Conservation (phyloP, 2,113 vertebrate species). For the Peromyscus leucopus region DNA sequence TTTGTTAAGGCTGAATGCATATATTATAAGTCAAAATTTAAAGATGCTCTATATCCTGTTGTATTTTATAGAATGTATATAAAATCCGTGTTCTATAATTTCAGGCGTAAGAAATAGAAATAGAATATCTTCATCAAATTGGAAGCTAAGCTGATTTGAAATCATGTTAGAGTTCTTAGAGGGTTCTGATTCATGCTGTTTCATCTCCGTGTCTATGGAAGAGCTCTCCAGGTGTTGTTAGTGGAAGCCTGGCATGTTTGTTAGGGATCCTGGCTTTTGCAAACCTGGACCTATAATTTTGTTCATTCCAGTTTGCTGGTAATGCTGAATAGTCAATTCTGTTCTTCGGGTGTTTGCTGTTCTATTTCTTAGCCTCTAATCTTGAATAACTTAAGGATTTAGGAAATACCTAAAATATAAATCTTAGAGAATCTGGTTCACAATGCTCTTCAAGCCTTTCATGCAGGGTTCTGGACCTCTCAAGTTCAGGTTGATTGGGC, state of each 20-base stretch:
- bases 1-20: neutral
- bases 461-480: neutral
- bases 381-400: neutral
- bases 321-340: neutral
- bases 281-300: neutral
- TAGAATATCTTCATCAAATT: constrained; percentile 11
- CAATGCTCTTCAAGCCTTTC: neutral
- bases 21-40: neutral
- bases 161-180: neutral
- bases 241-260: neutral
- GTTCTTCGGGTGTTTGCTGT: neutral
- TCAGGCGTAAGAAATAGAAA: neutral
- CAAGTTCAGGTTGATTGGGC: neutral
- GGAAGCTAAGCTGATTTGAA: neutral
- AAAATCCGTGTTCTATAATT: neutral
- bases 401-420: constrained; percentile 17
- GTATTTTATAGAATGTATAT: neutral
- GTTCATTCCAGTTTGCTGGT: neutral
- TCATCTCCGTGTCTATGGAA: neutral
- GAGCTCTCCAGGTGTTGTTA: neutral
- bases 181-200: neutral
- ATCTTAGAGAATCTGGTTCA: neutral
- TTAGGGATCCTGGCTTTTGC: neutral
- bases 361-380: constrained; percentile 6
- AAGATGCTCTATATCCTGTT: neutral